Evolutionary conservation across 2,113 vertebrate genomes (phyloP).

Genomic region (Pedetes capensis): DNA sequence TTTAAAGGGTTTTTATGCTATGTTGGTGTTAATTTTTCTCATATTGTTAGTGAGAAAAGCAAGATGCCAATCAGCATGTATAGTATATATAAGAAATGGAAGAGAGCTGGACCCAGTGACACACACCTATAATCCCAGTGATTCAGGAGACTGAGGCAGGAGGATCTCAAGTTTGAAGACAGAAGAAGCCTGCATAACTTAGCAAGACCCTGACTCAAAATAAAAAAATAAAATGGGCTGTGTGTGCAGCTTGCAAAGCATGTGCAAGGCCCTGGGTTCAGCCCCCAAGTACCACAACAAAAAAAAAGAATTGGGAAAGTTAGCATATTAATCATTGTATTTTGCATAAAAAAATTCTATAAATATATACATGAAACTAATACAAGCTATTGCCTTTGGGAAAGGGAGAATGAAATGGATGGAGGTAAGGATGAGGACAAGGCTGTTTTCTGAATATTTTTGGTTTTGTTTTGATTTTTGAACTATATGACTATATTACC

Average conservation of each 20-base stretch:
- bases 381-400: background rate
- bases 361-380: background rate
- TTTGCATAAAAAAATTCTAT: background rate
- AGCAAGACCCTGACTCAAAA: no score
- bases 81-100: background rate
- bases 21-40: conserved; percentile 25
- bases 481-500: background rate
- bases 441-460: background rate
- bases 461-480: conserved; percentile 11
- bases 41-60: background rate
- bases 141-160: no score
- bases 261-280: no score
- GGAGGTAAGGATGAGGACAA: background rate
- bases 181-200: no score
- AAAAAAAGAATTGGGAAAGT: no score
- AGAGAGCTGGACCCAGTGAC: no score
- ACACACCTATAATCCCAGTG: no score
- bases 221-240: no score
- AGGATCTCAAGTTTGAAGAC: no score
- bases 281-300: no score
- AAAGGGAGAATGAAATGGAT: background rate
- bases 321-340: conserved; percentile 5
- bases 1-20: conserved; percentile 33
- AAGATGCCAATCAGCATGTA: background rate
- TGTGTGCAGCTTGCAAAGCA: no score